phyloP scores from a whole-genome alignment of 1,140 invertebrate species.

The Latrodectus geometricus region DNA sequence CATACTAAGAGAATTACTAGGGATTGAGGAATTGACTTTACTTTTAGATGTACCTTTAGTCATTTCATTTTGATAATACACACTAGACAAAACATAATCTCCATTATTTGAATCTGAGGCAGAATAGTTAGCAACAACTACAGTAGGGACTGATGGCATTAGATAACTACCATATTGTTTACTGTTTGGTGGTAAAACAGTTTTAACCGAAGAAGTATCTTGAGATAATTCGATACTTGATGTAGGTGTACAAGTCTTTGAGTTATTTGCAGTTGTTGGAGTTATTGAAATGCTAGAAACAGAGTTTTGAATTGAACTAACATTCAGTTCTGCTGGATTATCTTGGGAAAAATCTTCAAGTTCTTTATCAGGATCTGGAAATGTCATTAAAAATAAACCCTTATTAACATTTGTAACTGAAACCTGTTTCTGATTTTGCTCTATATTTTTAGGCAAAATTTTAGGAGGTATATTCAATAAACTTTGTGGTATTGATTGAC shows the following conservation, averaged over 20 bases:
- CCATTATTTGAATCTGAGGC: constrained; percentile 1
- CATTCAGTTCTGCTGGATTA: background rate
- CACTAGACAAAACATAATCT: constrained; percentile 26
- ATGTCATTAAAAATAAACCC: constrained; percentile 27
- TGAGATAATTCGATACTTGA: background rate
- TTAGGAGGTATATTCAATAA: no score
- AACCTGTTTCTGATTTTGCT: background rate
- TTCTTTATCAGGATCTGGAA: constrained; percentile 12
- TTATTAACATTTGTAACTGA: constrained; percentile 12
- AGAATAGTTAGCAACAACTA: constrained; percentile 52
- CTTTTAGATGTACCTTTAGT: background rate
- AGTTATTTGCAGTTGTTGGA: background rate
- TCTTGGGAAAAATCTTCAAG: background rate
- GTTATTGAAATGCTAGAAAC: background rate
- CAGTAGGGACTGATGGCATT: constrained; percentile 34
- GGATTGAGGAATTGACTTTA: no score
- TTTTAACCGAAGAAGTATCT: background rate
- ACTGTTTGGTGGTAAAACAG: background rate
- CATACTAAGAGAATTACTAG: constrained; percentile 11
- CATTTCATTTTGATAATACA: constrained; percentile 43
- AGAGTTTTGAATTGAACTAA: background rate
- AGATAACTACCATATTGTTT: constrained; percentile 25
- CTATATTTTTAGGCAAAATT: background rate
- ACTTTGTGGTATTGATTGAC: no score
- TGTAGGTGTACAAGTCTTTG: background rate